Evolutionary conservation across 2,797 vertebrate species (phyloP), one percentile per base, ranked within the genome.

Genomic region (Coendou prehensilis): DNA sequence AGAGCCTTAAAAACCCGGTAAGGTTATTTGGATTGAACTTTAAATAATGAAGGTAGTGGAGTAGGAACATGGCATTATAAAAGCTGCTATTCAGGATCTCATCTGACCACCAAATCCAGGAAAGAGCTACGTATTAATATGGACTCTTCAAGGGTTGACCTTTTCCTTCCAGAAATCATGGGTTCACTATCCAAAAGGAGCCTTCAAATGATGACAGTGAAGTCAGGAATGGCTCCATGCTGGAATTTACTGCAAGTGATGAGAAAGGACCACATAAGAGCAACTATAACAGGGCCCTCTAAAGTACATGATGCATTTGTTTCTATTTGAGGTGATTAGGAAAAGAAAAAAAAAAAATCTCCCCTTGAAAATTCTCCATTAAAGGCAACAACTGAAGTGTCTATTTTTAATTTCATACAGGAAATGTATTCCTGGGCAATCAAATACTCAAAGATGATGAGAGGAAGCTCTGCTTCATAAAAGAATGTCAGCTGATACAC

Each of bases 381-480:
- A 64, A 91, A 76, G 13, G 6, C 47, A 93, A 81, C 56, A 83
- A 78, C 75, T 20, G 57, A 23, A 84, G 20, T 71, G 61, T 93
- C 61, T 54, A 47, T 45, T 95, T 83, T 89, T 83, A 54, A 10
- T 80, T 80, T 94, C 45, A 0, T 56, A 28, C 11, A 93, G 69
- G 54, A 87, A 91, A 91, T 73, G 52, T 87, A 56, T 89, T 87
- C 56, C 54, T 81, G 30, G 18, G 50, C 59, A 91, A 89, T 81
- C 52, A 78, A 89, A 67, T 85, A 87, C 6, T 78, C 61, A 45
- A 50, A 69, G 56, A 1, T 75, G 45, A 57, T 71, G 83, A 89
- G 33, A 67, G 57, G 33, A 63, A 91, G 26, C 7, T 92, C 50
- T 83, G 6, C 20, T 80, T 93, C n/a, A 80, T 41, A 28, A 59